Evolutionary conservation across 2,888 invertebrate species (phyloP), one percentile per base, ranked within the genome.

Genomic region (Acleris cristana): DNA sequence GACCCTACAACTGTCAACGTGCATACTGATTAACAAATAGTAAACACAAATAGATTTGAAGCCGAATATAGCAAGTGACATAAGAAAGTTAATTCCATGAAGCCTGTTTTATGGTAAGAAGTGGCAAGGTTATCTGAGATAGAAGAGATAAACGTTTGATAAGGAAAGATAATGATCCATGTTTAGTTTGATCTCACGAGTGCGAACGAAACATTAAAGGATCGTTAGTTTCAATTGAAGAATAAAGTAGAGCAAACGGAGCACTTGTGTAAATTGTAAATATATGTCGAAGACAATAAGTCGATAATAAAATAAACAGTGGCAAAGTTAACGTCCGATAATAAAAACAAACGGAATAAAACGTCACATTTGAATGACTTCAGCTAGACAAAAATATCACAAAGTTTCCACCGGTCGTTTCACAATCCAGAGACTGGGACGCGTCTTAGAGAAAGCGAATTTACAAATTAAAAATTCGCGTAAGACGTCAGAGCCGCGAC

Each of bases 51-150:
- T 59, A 74, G 59, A 10, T 49, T 58, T 59, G 71, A 73, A 73
- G 69, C 72, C 69, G 67, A 69, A 70, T 69, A 69, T 70, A 66
- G n/a, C 60, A 61, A 49, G 34, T 58, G 44, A 67, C 60, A 67
- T 64, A 64, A 56, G 55, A 69, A 66, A 63, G 63, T 65, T 18
- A 19, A 53, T 53, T 57, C 45, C 23, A 5, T 8, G 10, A 34
- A 67, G 44, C 40, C 51, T 60, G 7, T 21, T 23, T 56, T 64
- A 57, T 64, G 44, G 63, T 26, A 49, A 18, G 53, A 62, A 52
- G n/a, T 57, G 57, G 75, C 84, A 86, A 87, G 87, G 86, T 83
- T 76, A 64, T 63, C 66, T 65, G 73, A 79, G 81, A 87, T 85
- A 85, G 73, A 72, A 65, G 69, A 70, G 73, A 75, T 71, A 71